phyloP scores from a whole-genome alignment of 2,113 vertebrate genomes.

The Platichthys flesus region DNA sequence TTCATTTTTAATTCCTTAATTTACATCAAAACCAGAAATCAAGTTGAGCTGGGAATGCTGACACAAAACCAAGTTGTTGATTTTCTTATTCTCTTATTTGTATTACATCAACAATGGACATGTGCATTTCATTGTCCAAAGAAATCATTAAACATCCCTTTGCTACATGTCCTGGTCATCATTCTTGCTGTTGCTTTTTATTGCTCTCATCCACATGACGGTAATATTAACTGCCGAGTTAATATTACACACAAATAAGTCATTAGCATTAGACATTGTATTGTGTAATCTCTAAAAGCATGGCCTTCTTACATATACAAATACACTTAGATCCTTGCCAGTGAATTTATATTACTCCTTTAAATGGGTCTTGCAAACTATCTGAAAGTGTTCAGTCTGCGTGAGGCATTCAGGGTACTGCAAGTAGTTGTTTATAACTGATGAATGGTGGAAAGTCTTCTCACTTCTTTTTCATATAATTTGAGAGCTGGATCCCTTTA shows the following conservation, averaged over 20 bases:
- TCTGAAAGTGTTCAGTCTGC: slow-evolving; percentile 49
- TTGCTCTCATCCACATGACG: slow-evolving; percentile 45
- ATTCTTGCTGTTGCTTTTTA: slow-evolving; percentile 77
- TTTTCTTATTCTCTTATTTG: slow-evolving; percentile 74
- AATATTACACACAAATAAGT: slow-evolving; percentile 65
- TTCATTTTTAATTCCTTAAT: slow-evolving; percentile 56
- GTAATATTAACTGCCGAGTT: slow-evolving; percentile 73
- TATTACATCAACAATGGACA: slow-evolving; percentile 75
- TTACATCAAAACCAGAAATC: slow-evolving; percentile 31
- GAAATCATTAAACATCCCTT: slow-evolving; percentile 83
- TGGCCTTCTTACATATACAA: slow-evolving; percentile 66
- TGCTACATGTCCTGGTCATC: slow-evolving; percentile 80
- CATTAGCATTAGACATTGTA: slow-evolving; percentile 40
- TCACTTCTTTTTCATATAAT: slow-evolving; percentile 41
- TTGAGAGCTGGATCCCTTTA: slow-evolving; percentile 74
- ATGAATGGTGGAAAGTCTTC: slow-evolving; percentile 46
- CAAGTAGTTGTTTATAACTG: slow-evolving; percentile 48
- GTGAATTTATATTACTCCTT: slow-evolving; percentile 60
- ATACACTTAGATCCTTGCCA: slow-evolving; percentile 58
- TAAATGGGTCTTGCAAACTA: slow-evolving; percentile 54
- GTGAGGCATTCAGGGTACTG: slow-evolving; percentile 69
- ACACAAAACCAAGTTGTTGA: slow-evolving; percentile 56
- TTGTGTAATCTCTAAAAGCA: slow-evolving; percentile 66
- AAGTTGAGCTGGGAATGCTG: slow-evolving; percentile 70
- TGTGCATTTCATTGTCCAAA: slow-evolving; percentile 82